These are phyloP conservation scores for Carcharodon carcharias DNA, from an alignment of 2,797 vertebrate species.

Conservation along the genomic window DNA sequence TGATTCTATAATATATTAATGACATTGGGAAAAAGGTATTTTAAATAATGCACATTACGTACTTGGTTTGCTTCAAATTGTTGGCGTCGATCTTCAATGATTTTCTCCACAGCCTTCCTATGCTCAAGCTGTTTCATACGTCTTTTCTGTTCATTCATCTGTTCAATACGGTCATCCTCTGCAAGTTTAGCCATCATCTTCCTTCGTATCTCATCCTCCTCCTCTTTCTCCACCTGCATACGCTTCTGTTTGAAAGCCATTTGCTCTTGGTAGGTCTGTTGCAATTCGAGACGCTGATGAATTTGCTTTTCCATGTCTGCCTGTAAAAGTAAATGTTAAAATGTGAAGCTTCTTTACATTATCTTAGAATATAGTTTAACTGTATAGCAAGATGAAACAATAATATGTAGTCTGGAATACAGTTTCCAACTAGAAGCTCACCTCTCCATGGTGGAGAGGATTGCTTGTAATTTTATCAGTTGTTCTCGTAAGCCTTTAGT, in stretches of 20 bases:
- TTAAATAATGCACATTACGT: constrained; percentile 35
- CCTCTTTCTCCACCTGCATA: constrained; percentile 62
- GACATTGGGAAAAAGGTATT: neutral
- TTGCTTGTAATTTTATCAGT: neutral
- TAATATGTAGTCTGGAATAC: neutral
- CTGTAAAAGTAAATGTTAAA: constrained; percentile 51
- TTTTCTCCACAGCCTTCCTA: constrained; percentile 68
- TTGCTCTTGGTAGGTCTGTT: constrained; percentile 69
- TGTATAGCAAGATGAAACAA: neutral
- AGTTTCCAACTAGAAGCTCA: neutral
- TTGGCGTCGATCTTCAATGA: constrained; percentile 67
- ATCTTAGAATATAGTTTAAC: neutral
- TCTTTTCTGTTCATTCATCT: constrained; percentile 78
- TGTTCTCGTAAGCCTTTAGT: neutral
- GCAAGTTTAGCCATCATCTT: constrained; percentile 76
- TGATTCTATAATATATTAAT: neutral
- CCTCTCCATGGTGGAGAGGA: neutral
- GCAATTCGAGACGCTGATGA: constrained; percentile 67
- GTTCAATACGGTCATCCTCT: constrained; percentile 79
- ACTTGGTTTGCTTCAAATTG: constrained; percentile 73
- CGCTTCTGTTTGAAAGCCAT: constrained; percentile 67
- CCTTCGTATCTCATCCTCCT: constrained; percentile 71
- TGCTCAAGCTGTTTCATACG: constrained; percentile 86
- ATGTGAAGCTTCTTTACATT: neutral
- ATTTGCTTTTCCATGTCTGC: constrained; percentile 77